Evolutionary conservation across 2,888 invertebrate species (phyloP), one percentile per base, ranked within the genome.

Genomic region (Pachliopta kotzebuea): DNA sequence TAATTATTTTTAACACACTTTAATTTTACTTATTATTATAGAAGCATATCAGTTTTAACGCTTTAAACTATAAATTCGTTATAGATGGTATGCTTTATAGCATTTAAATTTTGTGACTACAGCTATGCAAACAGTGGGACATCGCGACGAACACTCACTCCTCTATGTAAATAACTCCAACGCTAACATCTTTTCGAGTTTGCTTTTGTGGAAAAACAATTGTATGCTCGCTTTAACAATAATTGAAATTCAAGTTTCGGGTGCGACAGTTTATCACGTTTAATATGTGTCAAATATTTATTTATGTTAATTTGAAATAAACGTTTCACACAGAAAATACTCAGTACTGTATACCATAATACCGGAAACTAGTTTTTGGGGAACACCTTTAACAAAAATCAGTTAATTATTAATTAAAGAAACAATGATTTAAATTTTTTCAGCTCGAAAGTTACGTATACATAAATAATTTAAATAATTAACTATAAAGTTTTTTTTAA

Each of bases 161-260:
- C 29, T 60, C 56, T 65, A 37, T 53, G 60, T 52, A 60, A 64
- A 64, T 60, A 64, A 56, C 64, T 60, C 50, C 42, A 56, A 24
- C 56, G 60, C 37, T 64, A 64, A 64, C 63, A 56, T 64, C 55
- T 64, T 64, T 64, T 52, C 52, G 24, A 60, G 56, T 60, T 49
- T 59, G 60, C 60, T 60, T 60, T 52, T 61, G 21, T n/a, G 37
- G 18, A 52, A 59, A 64, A 59, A 55, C 63, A 45, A 23, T 26
- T 26, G 26, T 29, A 58, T 24, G 60, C 56, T 50, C 50, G 24
- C 50, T 55, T 56, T 60, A 20, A 49, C 45, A 26, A 45, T 37
- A 59, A 23, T 59, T 23, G 37, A 53, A 37, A 57, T 58, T 58
- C 23, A 57, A 26, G 37, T 42, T 20, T 57, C 31, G 9, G 29